Evolutionary conservation across 2,888 invertebrate species (phyloP), one percentile per base, ranked within the genome.

Genomic region (Zonitis immaculata): DNA sequence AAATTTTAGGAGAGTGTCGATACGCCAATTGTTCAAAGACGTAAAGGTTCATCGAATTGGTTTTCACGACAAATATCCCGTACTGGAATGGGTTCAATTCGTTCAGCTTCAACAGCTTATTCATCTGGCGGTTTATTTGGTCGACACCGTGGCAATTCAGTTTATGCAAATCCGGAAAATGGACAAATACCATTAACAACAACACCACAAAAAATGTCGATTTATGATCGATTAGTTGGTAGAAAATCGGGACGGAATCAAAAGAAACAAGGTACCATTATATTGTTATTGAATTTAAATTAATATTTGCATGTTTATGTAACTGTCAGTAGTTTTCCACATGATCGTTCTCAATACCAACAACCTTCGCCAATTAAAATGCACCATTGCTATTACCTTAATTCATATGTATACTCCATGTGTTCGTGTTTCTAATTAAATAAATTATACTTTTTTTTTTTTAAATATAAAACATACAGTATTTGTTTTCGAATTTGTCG

Each of bases 31-130:
- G 91, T 89, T 14, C 91, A 91, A 72, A 78, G 91, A 49, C 79
- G 91, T 30, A 92, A 91, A 74, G 72, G 72, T 44, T 72, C 69
- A 3, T 51, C 65, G n/a, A 91, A 89, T 74, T 92, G 92, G 92
- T 87, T 93, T 65, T 89, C 89, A 63, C 81, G 92, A 44, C 91
- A 91, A 71, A 86, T 92, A 61, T 90, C 89, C 9, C 79, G 91
- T 63, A 90, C 89, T 1, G 80, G 91, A 62, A 89, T 92, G 86
- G 91, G 91, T 1, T 91, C 91, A 0, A 85, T 89, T 28, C 81
- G 92, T 22, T 91, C 91, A 30, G 88, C 91, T 1, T 90, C 91
- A 0, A 91, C 91, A 0, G 89, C 90, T 0, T 91, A 91, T 70
- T 91, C 90, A 6, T 90, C 90, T 1, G 86, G 86, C 7, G 85